Evolutionary conservation across 2,888 invertebrate species (phyloP).

Genomic region (Trichacis sp.): DNA sequence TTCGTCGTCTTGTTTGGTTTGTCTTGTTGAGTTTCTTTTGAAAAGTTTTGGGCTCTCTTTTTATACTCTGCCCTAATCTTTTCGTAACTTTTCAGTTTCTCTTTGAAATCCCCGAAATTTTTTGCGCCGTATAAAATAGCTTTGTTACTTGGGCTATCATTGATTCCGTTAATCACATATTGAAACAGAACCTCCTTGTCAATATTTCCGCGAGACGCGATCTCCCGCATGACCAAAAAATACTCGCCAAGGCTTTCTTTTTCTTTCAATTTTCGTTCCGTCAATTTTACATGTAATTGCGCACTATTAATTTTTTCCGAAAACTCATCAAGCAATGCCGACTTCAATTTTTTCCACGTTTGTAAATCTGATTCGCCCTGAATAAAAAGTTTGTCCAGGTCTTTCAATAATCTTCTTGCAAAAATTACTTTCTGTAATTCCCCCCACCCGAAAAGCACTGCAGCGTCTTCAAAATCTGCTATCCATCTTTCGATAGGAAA

Average conservation of each 20-base stretch:
- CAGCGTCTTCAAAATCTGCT: too few relatives aligned
- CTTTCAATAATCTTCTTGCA: conserved; percentile 17
- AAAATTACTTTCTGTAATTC: conserved; percentile 20
- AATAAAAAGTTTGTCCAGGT: conserved; percentile 15
- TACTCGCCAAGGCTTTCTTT: conserved; percentile 31
- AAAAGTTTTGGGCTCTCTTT: too few relatives aligned
- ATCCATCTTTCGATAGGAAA: too few relatives aligned
- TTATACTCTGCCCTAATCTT: neutral
- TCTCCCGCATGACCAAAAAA: conserved; percentile 32
- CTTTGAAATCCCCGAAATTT: conserved; percentile 22
- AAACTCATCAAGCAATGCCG: too few relatives aligned
- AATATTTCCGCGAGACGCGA: conserved; percentile 20
- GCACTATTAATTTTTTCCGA: conserved; percentile 13
- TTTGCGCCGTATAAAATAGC: conserved; percentile 21
- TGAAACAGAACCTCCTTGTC: conserved; percentile 23
- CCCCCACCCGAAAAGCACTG: too few relatives aligned
- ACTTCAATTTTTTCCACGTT: conserved; percentile 8
- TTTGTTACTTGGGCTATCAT: conserved; percentile 18
- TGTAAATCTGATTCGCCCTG: conserved; percentile 9
- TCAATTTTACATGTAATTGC: conserved; percentile 19
- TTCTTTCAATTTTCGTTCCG: conserved; percentile 12
- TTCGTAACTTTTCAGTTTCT: conserved; percentile 9
- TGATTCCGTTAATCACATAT: conserved; percentile 35
- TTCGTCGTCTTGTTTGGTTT: too few relatives aligned
- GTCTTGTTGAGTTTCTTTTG: neutral